Percentiles rank a stretch among this genome's conserved stretches.
phyloP scores from a whole-genome alignment of 2,888 invertebrate species.

The Mesochorus sp. region DNA sequence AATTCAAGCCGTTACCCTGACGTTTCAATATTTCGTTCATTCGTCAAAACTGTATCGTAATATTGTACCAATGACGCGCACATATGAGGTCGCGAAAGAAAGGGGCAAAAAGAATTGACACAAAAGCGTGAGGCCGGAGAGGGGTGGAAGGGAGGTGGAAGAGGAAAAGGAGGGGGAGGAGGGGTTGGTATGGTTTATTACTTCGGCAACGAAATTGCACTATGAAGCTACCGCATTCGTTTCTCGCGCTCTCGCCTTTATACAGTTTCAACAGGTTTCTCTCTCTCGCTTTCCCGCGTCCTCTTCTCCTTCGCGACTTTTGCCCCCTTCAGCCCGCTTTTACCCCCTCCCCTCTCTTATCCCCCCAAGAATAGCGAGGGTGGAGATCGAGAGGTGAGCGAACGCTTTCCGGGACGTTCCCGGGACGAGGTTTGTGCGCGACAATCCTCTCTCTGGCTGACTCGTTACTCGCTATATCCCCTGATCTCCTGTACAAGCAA shows the following conservation, averaged over 20 bases:
- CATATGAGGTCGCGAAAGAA: background rate
- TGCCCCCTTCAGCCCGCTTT: background rate
- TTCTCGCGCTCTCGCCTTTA: slow-evolving; percentile 56
- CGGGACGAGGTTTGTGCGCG: slow-evolving; percentile 38
- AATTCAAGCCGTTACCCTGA: background rate
- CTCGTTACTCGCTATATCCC: slow-evolving; percentile 44
- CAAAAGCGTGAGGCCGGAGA: slow-evolving; percentile 17
- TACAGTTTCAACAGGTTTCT: slow-evolving; percentile 58
- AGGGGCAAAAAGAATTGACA: background rate
- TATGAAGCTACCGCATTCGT: slow-evolving; percentile 25
- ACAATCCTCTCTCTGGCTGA: slow-evolving; percentile 19
- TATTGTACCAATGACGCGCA: background rate
- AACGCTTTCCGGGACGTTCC: slow-evolving; percentile 53
- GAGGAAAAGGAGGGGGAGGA: too few relatives aligned
- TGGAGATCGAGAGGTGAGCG: slow-evolving; percentile 48
- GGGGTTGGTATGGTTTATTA: slow-evolving; percentile 59
- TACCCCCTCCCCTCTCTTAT: background rate
- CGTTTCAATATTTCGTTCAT: background rate
- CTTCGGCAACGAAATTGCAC: slow-evolving; percentile 54
- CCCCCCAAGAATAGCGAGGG: slow-evolving; percentile 15
- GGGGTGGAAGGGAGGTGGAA: too few relatives aligned
- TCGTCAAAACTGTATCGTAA: background rate
- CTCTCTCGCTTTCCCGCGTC: slow-evolving; percentile 39
- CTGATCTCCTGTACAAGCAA: background rate
- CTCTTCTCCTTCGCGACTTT: slow-evolving; percentile 19